Evolutionary conservation across 2,888 invertebrate species (phyloP).

Genomic region (Gerosis bhagava): DNA sequence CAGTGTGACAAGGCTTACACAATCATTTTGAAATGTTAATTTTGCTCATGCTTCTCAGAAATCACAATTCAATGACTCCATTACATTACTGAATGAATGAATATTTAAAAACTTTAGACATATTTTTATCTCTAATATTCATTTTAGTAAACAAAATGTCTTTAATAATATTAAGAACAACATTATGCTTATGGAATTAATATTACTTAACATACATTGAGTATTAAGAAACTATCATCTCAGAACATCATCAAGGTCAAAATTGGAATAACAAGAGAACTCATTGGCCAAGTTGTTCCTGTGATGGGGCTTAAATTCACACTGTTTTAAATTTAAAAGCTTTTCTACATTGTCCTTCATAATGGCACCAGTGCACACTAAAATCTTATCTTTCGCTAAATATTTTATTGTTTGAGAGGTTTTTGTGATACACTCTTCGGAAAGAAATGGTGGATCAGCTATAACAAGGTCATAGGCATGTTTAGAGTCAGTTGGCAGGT

Average conservation of each 20-base stretch:
- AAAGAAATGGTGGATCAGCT: slow-evolving; percentile 97
- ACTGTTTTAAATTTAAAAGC: slow-evolving; percentile 84
- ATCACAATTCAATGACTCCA: too few relatives aligned
- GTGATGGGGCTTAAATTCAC: slow-evolving; percentile 90
- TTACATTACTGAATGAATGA: too few relatives aligned
- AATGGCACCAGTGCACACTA: slow-evolving; percentile 94
- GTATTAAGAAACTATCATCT: slow-evolving; percentile 42
- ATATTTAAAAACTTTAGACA: too few relatives aligned
- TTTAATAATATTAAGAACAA: too few relatives aligned
- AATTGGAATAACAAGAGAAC: slow-evolving; percentile 96
- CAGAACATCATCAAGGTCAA: slow-evolving; percentile 83
- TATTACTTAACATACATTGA: too few relatives aligned
- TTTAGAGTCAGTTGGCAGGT: slow-evolving; percentile 82
- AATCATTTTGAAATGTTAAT: too few relatives aligned
- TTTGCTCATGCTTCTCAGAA: too few relatives aligned
- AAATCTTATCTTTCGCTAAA: slow-evolving; percentile 88
- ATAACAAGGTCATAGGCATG: slow-evolving; percentile 91
- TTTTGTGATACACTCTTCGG: slow-evolving; percentile 95
- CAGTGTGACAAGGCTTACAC: too few relatives aligned
- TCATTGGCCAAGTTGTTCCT: slow-evolving; percentile 96
- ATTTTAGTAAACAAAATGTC: too few relatives aligned
- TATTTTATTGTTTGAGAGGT: slow-evolving; percentile 89
- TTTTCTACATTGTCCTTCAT: slow-evolving; percentile 88
- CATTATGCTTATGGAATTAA: too few relatives aligned
- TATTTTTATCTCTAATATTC: too few relatives aligned